Evolutionary conservation across 2,888 invertebrate genomes (phyloP).

Genomic region (Tuta absoluta): DNA sequence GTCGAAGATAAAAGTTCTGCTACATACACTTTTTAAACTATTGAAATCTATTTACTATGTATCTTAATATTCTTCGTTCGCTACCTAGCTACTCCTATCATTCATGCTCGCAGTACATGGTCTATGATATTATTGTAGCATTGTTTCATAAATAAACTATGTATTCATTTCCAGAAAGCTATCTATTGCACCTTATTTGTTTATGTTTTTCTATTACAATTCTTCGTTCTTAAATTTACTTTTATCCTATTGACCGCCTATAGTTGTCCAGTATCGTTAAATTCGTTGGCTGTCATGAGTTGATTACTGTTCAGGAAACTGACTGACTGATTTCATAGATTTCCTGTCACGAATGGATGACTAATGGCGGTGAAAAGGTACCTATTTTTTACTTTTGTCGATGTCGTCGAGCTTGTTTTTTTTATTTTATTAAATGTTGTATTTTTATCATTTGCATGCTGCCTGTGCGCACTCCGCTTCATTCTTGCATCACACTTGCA

Average conservation of each 20-base stretch:
- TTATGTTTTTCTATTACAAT: neutral
- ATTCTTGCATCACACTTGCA: constrained; percentile 81
- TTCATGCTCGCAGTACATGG: neutral
- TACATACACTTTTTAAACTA: no score
- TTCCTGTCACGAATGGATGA: no score
- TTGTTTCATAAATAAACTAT: neutral
- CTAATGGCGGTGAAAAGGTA: neutral
- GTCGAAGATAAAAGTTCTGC: no score
- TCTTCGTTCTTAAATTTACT: no score
- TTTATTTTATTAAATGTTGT: constrained; percentile 67
- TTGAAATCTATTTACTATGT: no score
- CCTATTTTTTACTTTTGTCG: constrained; percentile 4
- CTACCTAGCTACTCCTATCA: neutral
- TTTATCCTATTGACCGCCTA: no score
- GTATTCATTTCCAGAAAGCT: neutral
- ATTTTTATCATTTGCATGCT: constrained; percentile 81
- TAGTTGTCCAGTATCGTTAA: no score
- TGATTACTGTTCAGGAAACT: no score
- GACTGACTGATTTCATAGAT: no score
- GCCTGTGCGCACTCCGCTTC: constrained; percentile 81
- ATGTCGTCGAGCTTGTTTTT: constrained; percentile 37
- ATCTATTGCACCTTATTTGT: neutral
- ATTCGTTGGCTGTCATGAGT: no score
- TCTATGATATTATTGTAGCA: neutral
- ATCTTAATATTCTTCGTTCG: neutral